Conservation (phyloP, 1,140 invertebrate species). For the Streblospio benedicti region DNA sequence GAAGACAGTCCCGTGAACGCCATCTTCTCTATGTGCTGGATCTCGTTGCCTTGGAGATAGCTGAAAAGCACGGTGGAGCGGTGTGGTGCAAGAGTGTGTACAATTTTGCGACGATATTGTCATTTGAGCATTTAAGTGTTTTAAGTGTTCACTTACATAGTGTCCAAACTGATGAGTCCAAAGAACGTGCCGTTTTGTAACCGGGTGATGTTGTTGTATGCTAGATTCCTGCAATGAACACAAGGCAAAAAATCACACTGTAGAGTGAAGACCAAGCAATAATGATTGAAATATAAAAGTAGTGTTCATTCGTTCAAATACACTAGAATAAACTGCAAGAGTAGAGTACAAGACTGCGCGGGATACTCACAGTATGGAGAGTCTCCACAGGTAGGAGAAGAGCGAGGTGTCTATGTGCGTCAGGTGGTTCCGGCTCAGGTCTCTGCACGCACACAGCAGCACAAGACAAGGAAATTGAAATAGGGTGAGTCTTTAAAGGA, state of each 20-base stretch:
- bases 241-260: conserved; percentile 15
- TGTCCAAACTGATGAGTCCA: conserved; percentile 24
- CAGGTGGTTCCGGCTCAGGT: conserved; percentile 41
- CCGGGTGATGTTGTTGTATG: conserved; percentile 92
- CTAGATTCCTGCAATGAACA: conserved; percentile 61
- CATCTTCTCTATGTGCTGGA: conserved; percentile 28
- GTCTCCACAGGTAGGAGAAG: conserved; percentile 38
- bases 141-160: conserved; percentile 7
- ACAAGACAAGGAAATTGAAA: no score
- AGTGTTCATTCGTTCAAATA: no score
- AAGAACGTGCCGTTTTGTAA: conserved; percentile 50
- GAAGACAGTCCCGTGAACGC: conserved; percentile 21
- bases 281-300: no score
- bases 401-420: conserved; percentile 25
- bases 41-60: conserved; percentile 39
- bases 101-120: background rate
- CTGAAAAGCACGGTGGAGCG: conserved; percentile 33
- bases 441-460: conserved; percentile 18
- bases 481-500: no score
- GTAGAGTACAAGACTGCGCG: background rate
- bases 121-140: background rate
- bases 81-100: background rate
- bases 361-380: conserved; percentile 28
- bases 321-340: background rate
- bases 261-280: no score